phyloP scores from a whole-genome alignment of 2,113 vertebrate genomes.

The Stigmatopora argus region DNA sequence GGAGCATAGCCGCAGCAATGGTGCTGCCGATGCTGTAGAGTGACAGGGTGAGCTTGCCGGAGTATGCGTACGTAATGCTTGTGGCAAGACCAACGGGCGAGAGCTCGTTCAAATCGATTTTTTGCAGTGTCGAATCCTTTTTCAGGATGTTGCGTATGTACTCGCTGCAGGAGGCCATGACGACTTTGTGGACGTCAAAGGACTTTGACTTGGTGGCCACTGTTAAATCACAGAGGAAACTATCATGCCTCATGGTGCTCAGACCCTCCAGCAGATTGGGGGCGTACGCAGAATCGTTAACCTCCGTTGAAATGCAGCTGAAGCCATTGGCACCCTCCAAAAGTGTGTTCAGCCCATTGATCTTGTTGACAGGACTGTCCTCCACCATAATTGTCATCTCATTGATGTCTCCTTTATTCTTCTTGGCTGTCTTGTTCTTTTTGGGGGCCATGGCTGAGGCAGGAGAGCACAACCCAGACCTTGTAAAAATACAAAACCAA shows the following conservation, averaged over 20 bases:
- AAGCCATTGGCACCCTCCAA: slow-evolving; percentile 91
- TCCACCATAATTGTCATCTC: slow-evolving; percentile 91
- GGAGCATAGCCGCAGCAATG: slow-evolving; percentile 84
- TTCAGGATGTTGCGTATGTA: slow-evolving; percentile 88
- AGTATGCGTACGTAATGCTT: slow-evolving; percentile 92
- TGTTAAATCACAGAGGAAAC: slow-evolving; percentile 91
- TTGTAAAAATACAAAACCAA: slow-evolving; percentile 45
- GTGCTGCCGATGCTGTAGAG: slow-evolving; percentile 94
- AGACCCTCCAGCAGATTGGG: slow-evolving; percentile 90
- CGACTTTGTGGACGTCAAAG: slow-evolving; percentile 90
- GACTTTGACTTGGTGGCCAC: slow-evolving; percentile 93
- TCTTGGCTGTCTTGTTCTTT: slow-evolving; percentile 90
- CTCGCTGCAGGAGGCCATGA: slow-evolving; percentile 96
- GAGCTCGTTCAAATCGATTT: slow-evolving; percentile 88
- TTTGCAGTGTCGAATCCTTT: slow-evolving; percentile 83
- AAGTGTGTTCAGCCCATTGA: slow-evolving; percentile 86
- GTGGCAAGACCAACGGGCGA: slow-evolving; percentile 88
- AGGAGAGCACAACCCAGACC: slow-evolving; percentile 76
- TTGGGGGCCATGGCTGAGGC: slow-evolving; percentile 94
- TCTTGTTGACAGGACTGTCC: slow-evolving; percentile 84
- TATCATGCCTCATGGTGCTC: slow-evolving; percentile 89
- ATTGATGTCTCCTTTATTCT: slow-evolving; percentile 86
- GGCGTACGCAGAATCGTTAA: slow-evolving; percentile 83
- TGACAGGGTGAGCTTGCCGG: slow-evolving; percentile 91
- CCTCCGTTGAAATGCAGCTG: slow-evolving; percentile 91